Percentiles rank a stretch among this genome's conserved stretches.
Evolutionary conservation across 1,140 invertebrate genomes (phyloP).

Genomic region (Drosophila sechellia): DNA sequence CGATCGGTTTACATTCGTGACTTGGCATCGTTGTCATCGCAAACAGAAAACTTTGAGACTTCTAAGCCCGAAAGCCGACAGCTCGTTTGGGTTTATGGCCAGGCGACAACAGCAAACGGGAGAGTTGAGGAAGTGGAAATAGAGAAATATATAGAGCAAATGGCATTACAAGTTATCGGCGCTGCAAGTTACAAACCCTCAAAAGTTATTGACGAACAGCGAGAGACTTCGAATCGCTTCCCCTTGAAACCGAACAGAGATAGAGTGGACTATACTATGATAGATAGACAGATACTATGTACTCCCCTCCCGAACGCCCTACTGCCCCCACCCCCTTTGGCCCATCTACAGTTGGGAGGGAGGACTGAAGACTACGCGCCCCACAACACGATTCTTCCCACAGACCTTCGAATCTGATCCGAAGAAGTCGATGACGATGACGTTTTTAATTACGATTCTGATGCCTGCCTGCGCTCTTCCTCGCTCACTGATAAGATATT

Average conservation of each 20-base stretch:
- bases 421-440: constrained; percentile 13
- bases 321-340: not conserved
- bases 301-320: not conserved
- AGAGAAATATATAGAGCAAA: constrained; percentile 41
- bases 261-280: not conserved
- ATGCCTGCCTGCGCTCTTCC: not conserved
- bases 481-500: constrained; percentile 66
- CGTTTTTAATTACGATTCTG: not conserved
- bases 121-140: not conserved
- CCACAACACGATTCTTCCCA: constrained; percentile 14
- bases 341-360: not conserved
- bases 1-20: constrained; percentile 52
- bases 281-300: constrained; percentile 1
- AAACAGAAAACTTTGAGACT: constrained; percentile 35
- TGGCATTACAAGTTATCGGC: constrained; percentile 48
- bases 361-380: constrained; percentile 9
- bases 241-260: constrained; percentile 17
- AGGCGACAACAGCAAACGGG: constrained; percentile 5
- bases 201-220: constrained; percentile 40
- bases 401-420: constrained; percentile 49
- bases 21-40: constrained; percentile 48
- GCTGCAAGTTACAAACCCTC: constrained; percentile 31
- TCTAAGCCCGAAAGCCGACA: constrained; percentile 52
- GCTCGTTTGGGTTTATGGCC: constrained; percentile 36
- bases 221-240: constrained; percentile 1